Percentiles rank a stretch among this genome's conserved stretches.
Evolutionary conservation across 2,888 invertebrate genomes (phyloP).

Genomic region (Mallateleia sp.): DNA sequence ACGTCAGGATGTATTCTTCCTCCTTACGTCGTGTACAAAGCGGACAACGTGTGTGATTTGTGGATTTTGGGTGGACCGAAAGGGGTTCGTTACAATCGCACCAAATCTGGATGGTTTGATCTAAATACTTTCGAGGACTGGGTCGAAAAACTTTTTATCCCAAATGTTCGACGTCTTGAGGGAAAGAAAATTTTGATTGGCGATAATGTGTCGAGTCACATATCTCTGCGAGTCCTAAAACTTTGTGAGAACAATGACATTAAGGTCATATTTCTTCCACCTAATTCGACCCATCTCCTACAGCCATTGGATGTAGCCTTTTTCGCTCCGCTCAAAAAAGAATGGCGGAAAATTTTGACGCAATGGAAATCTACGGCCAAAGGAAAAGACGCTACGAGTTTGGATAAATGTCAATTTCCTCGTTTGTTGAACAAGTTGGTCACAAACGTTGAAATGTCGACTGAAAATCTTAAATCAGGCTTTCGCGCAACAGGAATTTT

Average conservation of each 20-base stretch:
- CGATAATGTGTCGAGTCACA: slow-evolving; percentile 34
- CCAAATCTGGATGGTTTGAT: slow-evolving; percentile 1
- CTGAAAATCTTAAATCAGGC: no score
- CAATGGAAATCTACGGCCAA: slow-evolving; percentile 19
- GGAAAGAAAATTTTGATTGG: slow-evolving; percentile 23
- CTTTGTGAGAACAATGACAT: slow-evolving; percentile 4
- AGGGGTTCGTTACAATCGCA: slow-evolving; percentile 29
- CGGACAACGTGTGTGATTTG: slow-evolving; percentile 14
- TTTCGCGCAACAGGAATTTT: no score
- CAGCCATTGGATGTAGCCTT: slow-evolving; percentile 39
- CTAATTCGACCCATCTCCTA: slow-evolving; percentile 15
- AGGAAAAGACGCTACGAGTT: slow-evolving; percentile 23
- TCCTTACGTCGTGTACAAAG: slow-evolving; percentile 40
- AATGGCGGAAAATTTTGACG: slow-evolving; percentile 43
- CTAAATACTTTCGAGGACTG: neutral
- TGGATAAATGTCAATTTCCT: slow-evolving; percentile 35
- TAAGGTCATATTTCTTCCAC: neutral
- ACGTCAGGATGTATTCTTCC: slow-evolving; percentile 11
- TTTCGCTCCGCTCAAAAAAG: slow-evolving; percentile 41
- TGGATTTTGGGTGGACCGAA: slow-evolving; percentile 21
- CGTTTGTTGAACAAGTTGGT: slow-evolving; percentile 15
- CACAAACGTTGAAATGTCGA: no score
- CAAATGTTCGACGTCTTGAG: neutral
- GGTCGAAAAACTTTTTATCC: neutral
- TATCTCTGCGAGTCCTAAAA: neutral